Conservation (phyloP, 2,888 invertebrate genomes). For the Encarsia formosa region DNA sequence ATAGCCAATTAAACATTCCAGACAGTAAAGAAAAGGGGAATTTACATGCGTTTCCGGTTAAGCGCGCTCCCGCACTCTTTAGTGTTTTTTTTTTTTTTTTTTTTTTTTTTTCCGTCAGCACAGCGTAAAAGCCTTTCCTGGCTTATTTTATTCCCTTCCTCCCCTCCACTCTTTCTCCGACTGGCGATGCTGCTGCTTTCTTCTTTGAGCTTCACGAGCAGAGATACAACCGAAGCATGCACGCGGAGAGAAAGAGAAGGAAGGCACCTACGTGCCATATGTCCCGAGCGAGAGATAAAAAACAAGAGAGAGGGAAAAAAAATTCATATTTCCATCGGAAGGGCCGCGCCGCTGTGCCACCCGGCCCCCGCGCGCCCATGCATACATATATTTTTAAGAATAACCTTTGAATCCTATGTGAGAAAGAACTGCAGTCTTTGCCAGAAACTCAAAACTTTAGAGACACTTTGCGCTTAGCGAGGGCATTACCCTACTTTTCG, state of each 20-base stretch:
- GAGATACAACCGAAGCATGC: too few relatives aligned
- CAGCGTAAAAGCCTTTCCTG: constrained; percentile 31
- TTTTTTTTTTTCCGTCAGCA: constrained; percentile 25
- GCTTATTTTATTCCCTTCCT: constrained; percentile 28
- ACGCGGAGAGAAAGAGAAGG: too few relatives aligned
- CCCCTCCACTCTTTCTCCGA: constrained; percentile 11
- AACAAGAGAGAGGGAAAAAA: constrained; percentile 29
- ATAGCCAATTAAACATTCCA: too few relatives aligned
- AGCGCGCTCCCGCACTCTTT: constrained; percentile 11
- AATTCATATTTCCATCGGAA: constrained; percentile 45
- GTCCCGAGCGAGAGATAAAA: constrained; percentile 41
- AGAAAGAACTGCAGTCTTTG: constrained; percentile 20
- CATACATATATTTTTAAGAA: constrained; percentile 37
- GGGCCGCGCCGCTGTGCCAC: too few relatives aligned
- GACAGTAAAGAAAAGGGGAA: background rate
- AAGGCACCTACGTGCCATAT: constrained; percentile 40
- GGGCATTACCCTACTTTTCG: constrained; percentile 24
- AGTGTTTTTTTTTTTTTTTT: constrained; percentile 16
- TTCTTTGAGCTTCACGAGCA: constrained; percentile 11
- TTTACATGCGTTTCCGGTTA: constrained; percentile 23
- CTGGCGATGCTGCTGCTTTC: constrained; percentile 16
- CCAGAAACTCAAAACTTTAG: constrained; percentile 27
- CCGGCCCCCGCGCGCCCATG: constrained; percentile 23
- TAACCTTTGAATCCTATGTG: too few relatives aligned
- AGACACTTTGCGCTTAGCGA: constrained; percentile 20